Conservation (phyloP, 1,140 invertebrate species). For the Pentalonia nigronervosa region DNA sequence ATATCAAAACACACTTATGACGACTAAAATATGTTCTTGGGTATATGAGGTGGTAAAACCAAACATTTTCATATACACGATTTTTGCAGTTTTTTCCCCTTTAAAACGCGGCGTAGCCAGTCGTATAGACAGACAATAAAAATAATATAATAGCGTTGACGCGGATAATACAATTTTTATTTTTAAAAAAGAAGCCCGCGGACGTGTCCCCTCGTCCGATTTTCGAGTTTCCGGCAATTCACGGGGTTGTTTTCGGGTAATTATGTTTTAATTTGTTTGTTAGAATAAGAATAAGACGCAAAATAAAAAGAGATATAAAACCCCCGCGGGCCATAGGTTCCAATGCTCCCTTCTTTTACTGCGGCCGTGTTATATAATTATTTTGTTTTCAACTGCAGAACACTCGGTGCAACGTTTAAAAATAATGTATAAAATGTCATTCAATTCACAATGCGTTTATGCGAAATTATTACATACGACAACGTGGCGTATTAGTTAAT, state of each 20-base stretch:
- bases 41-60: no score
- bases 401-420: background rate
- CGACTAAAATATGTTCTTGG: no score
- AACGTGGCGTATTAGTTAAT: background rate
- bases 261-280: conserved; percentile 9
- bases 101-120: no score
- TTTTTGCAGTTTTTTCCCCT: background rate
- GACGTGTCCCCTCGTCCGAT: background rate
- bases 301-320: conserved; percentile 7
- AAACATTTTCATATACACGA: background rate
- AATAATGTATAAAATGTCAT: background rate
- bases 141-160: background rate
- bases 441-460: background rate
- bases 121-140: background rate
- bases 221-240: conserved; percentile 29
- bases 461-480: conserved; percentile 11
- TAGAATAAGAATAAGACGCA: background rate
- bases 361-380: background rate
- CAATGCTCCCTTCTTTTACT: background rate
- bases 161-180: background rate
- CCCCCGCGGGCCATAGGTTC: background rate
- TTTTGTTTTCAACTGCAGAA: background rate
- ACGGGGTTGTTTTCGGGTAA: background rate
- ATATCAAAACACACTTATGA: no score
- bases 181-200: background rate